Conservation (phyloP, 2,888 invertebrate species). For the Chrysodeixis includens region DNA sequence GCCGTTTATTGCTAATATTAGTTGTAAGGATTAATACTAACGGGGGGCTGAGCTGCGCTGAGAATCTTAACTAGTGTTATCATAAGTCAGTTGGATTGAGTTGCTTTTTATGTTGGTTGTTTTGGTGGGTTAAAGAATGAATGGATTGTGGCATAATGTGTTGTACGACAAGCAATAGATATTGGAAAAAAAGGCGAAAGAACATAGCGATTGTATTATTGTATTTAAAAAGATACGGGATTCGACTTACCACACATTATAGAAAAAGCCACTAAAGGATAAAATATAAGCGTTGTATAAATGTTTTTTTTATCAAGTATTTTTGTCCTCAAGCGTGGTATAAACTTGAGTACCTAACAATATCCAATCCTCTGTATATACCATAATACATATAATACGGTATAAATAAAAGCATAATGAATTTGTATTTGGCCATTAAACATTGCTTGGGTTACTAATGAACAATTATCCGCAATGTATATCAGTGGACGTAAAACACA, state of each 20-base stretch:
- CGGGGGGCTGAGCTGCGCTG: conserved; percentile 63
- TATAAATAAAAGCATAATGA: neutral
- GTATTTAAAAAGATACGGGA: too few relatives aligned
- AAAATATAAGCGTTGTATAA: too few relatives aligned
- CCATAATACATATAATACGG: neutral
- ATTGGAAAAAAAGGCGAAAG: too few relatives aligned
- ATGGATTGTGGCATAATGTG: too few relatives aligned
- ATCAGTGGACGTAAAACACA: neutral
- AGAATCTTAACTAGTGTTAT: conserved; percentile 76
- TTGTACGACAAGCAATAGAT: too few relatives aligned
- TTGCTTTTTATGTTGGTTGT: conserved; percentile 1
- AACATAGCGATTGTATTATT: too few relatives aligned
- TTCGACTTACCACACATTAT: too few relatives aligned
- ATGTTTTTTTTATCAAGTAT: too few relatives aligned
- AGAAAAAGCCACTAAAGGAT: too few relatives aligned
- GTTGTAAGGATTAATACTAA: conserved; percentile 86
- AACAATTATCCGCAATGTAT: conserved; percentile 1
- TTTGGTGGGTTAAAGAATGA: neutral
- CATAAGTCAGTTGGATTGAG: conserved; percentile 70
- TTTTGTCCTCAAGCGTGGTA: too few relatives aligned
- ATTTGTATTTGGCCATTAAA: neutral
- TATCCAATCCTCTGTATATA: neutral
- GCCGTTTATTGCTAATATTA: conserved; percentile 88
- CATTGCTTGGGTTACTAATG: conserved; percentile 1
- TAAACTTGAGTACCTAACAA: too few relatives aligned